A percentile compares a stretch with the other conserved stretches of the same genome.
These are phyloP conservation scores for Dinoponera quadriceps DNA, from an alignment of 1,140 invertebrate species.

Conservation along the genomic window DNA sequence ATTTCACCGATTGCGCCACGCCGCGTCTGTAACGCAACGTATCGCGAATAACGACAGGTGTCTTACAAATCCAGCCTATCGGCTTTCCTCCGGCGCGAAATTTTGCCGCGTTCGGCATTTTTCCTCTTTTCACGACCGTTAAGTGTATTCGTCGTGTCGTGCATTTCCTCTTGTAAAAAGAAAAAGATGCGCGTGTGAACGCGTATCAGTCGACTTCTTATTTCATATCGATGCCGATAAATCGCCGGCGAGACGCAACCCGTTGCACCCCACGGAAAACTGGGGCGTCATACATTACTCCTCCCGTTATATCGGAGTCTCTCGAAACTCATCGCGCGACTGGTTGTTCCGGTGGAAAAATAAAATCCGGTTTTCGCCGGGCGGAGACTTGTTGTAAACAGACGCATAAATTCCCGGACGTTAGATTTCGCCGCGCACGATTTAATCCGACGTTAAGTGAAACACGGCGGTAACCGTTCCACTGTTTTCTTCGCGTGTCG, in stretches of 20 bases:
- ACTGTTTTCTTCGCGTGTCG: neutral
- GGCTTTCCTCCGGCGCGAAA: no score
- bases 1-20: no score
- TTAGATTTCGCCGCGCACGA: neutral
- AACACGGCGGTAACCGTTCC: neutral
- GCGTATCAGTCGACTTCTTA: conserved; percentile 7
- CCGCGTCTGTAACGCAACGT: no score
- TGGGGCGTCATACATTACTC: conserved; percentile 43
- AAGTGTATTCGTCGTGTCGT: no score
- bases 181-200: no score
- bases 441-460: conserved; percentile 46
- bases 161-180: no score
- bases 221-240: conserved; percentile 28
- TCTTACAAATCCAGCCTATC: no score
- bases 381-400: conserved; percentile 51
- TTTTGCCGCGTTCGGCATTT: no score
- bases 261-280: conserved; percentile 29
- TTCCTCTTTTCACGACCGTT: no score
- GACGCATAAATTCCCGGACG: conserved; percentile 44
- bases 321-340: conserved; percentile 29
- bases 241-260: conserved; percentile 27
- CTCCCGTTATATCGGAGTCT: conserved; percentile 13
- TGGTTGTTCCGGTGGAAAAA: neutral
- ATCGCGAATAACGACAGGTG: no score
- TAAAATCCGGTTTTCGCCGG: neutral